Conservation (phyloP, 2,113 vertebrate species). For the Crotalus helleri region DNA sequence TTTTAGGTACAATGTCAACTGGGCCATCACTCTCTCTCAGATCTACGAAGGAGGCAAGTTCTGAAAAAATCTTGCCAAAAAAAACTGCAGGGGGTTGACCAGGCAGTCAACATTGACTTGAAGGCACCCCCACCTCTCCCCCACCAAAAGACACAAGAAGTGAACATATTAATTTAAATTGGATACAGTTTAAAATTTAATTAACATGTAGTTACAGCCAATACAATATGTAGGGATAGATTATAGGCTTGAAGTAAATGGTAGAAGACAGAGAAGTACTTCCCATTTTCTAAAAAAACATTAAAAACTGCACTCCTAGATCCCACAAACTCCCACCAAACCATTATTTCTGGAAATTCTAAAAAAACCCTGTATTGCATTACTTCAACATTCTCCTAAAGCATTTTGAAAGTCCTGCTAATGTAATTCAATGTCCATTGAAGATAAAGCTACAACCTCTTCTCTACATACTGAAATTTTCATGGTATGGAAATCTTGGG, state of each 20-base stretch:
- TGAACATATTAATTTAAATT: too few species aligned
- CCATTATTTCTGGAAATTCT: neutral
- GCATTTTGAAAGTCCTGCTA: neutral
- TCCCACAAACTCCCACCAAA: neutral
- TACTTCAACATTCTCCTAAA: neutral
- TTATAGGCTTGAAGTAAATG: too few species aligned
- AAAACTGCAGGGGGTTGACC: neutral
- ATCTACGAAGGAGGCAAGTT: neutral
- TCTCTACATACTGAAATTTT: neutral
- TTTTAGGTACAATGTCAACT: too few species aligned
- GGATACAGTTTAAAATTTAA: too few species aligned
- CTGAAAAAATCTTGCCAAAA: neutral
- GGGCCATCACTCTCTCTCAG: too few species aligned
- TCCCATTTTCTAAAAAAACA: too few species aligned
- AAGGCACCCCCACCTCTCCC: neutral
- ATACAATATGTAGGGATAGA: too few species aligned
- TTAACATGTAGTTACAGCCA: too few species aligned
- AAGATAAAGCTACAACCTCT: neutral
- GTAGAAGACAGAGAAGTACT: too few species aligned
- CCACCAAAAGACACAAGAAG: too few species aligned
- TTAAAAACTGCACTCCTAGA: too few species aligned
- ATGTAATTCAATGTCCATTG: neutral
- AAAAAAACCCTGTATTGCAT: neutral
- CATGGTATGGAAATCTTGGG: neutral
- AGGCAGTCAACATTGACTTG: neutral